These are phyloP conservation scores for Trissolcus brochymenae DNA, from an alignment of 2,888 invertebrate genomes.

Conservation along the genomic window DNA sequence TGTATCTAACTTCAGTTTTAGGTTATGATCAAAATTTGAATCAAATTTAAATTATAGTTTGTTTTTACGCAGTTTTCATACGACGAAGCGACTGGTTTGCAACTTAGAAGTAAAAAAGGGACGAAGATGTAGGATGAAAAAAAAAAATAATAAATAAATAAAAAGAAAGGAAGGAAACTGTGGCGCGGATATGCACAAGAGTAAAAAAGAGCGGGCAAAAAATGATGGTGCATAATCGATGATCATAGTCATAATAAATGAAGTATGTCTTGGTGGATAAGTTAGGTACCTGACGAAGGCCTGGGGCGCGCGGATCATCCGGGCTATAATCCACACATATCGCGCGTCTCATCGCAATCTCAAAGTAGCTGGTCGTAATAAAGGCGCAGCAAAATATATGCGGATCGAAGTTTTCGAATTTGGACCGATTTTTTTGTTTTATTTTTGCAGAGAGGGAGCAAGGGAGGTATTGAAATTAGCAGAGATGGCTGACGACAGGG, in stretches of 20 bases:
- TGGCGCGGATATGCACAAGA: conserved; percentile 24
- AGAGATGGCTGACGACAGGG: conserved; percentile 24
- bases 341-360: conserved; percentile 76
- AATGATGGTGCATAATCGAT: conserved; percentile 75
- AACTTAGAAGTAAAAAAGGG: neutral
- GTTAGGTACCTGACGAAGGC: conserved; percentile 74
- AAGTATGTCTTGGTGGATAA: conserved; percentile 70
- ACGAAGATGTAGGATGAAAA: conserved; percentile 2
- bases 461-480: too few relatives aligned
- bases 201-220: conserved; percentile 51
- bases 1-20: neutral
- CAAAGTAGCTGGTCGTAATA: conserved; percentile 76
- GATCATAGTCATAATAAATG: conserved; percentile 76
- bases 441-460: too few relatives aligned
- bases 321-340: conserved; percentile 75
- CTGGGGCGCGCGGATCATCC: conserved; percentile 73
- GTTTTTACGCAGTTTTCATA: neutral
- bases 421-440: too few relatives aligned
- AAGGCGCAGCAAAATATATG: conserved; percentile 54
- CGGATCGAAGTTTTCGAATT: too few relatives aligned
- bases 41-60: neutral
- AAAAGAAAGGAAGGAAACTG: conserved; percentile 28
- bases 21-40: neutral
- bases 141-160: too few relatives aligned
- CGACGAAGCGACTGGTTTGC: neutral